Base-by-base conservation (phyloP, 2,113 vertebrate species). In the Labeo rohita region DNA sequence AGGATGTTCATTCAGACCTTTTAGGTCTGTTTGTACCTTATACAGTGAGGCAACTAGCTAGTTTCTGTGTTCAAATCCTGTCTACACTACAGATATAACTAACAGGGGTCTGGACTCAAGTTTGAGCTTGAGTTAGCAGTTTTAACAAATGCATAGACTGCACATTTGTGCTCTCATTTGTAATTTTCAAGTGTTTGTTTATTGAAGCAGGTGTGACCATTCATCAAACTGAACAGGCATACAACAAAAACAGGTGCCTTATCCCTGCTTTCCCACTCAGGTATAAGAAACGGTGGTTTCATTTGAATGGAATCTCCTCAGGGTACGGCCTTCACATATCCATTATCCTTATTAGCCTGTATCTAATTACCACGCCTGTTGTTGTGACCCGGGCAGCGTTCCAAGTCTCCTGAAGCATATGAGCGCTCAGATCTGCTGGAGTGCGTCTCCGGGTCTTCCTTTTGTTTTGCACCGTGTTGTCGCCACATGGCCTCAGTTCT, bases 301-400 rank as follows among this genome's bases (percentile, higher is more conserved):
- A 45, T 34, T 49, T 49, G 59, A 63, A 49, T 80, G 59, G 59
- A 77, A 36, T 77, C 39, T 45, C 36, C 18, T 23, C 39, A 2
- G 78, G 18, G n/a, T 18, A 43, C 8, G 45, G 23, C 79, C 79
- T 66, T 81, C 45, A 18, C 43, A 66, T 66, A 47, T 66, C 39
- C 79, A 49, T 81, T 81, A 81, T 81, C 12, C n/a, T 34, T 45
- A 80, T 70, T 68, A 39, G 47, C 47, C 23, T 52, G 79, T 39
- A 65, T 50, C 12, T 50, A 81, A 81, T 81, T 66, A 66, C 78
- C 11, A 9, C 21, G 16, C 56, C 56, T 80, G 56, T 77, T 66
- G 61, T 81, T 66, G 23, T 66, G 63, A 49, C 80, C 80, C 12
- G 45, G 80, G 80, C 80, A 52, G 47, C 6, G 1, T 23, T 68